Evolutionary conservation across 2,113 vertebrate species (phyloP).

Genomic region (Astur gentilis): DNA sequence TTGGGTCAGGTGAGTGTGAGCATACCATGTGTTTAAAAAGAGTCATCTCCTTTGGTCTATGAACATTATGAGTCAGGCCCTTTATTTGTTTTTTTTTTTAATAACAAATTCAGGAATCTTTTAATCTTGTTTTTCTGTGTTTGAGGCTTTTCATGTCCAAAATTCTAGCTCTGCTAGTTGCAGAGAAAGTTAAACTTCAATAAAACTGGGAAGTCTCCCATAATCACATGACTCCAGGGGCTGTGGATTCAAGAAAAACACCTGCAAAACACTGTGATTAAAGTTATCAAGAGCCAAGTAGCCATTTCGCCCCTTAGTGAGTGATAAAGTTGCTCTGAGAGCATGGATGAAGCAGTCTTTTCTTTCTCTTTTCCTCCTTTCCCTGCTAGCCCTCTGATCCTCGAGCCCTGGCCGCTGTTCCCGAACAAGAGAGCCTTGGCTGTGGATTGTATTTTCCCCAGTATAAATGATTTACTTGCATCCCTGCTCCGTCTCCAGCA

Average conservation of each 20-base stretch:
- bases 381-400: neutral
- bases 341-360: neutral
- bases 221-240: neutral
- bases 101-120: neutral
- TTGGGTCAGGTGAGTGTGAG: neutral
- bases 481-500: neutral
- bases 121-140: neutral
- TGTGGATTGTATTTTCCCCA: neutral
- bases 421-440: neutral
- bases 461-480: neutral
- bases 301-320: neutral
- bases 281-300: neutral
- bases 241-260: neutral
- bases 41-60: neutral
- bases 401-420: rapidly evolving
- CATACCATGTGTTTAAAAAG: neutral
- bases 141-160: neutral
- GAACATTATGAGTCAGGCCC: neutral
- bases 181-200: neutral
- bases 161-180: neutral
- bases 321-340: neutral
- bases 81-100: neutral
- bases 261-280: neutral
- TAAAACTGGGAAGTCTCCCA: neutral
- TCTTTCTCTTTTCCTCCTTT: neutral